Percentiles rank a stretch among this genome's conserved stretches.
phyloP scores from a whole-genome alignment of 2,113 vertebrate species.

The Oriolus oriolus region DNA sequence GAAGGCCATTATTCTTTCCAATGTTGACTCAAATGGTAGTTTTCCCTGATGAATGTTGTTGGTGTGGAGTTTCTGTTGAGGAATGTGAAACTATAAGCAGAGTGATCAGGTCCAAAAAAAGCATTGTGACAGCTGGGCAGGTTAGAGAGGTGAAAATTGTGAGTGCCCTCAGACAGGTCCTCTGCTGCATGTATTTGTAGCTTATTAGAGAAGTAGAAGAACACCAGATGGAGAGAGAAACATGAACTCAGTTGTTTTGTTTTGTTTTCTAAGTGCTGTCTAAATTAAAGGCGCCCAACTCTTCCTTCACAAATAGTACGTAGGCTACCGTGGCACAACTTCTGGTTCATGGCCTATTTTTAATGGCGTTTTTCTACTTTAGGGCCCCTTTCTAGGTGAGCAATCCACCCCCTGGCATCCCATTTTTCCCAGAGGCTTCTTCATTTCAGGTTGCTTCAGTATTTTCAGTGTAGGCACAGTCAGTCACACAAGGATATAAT shows the following conservation, averaged over 20 bases:
- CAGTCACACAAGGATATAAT: not conserved
- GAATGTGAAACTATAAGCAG: constrained; percentile 45
- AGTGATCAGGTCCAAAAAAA: constrained; percentile 46
- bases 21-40: not conserved
- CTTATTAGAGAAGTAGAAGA: not conserved
- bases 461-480: not conserved
- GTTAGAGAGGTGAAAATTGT: not conserved
- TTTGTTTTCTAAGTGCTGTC: not conserved
- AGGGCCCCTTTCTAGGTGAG: not conserved
- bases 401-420: not conserved
- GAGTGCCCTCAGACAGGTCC: not conserved
- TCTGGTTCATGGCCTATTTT: not conserved
- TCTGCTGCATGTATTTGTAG: not conserved
- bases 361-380: not conserved
- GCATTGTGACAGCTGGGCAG: constrained; percentile 58
- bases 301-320: not conserved
- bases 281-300: not conserved
- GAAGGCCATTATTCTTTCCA: not conserved
- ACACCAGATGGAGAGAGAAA: not conserved
- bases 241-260: not conserved
- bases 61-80: constrained; percentile 43
- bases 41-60: constrained; percentile 3
- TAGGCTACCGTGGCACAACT: rapidly evolving
- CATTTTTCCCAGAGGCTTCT: not conserved
- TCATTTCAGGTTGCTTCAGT: not conserved